Evolutionary conservation across 2,797 vertebrate genomes (phyloP).

Genomic region (Lacerta agilis): DNA sequence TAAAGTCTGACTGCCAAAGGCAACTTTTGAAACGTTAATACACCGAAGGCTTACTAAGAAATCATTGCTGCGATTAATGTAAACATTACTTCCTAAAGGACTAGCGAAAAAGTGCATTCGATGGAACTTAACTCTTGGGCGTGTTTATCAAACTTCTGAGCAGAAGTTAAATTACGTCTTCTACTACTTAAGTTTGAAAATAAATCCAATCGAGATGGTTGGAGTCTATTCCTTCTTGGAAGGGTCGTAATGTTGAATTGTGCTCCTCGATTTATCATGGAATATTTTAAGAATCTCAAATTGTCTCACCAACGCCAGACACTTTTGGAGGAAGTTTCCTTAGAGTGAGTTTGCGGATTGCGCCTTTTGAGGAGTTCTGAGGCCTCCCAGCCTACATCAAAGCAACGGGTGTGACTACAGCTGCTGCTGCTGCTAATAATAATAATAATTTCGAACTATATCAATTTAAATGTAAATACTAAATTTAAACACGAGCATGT

Average conservation of each 20-base stretch:
- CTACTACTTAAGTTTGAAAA: neutral
- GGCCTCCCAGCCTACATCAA: too few relatives aligned
- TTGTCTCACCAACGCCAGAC: neutral
- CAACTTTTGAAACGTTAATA: neutral
- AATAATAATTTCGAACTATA: neutral
- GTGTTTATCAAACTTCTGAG: neutral
- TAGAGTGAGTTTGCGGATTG: neutral
- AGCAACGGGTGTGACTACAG: too few relatives aligned
- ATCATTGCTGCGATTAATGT: neutral
- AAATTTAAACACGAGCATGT: too few relatives aligned
- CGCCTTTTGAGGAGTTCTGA: neutral
- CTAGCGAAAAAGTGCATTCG: neutral
- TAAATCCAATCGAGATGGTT: neutral
- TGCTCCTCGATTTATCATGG: neutral
- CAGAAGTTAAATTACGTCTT: neutral
- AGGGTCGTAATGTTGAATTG: neutral
- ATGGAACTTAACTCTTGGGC: neutral
- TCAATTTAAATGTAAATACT: neutral
- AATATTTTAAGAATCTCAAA: neutral
- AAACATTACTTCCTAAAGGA: neutral
- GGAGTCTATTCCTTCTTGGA: neutral
- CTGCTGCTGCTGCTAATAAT: too few relatives aligned
- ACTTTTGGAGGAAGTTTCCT: neutral
- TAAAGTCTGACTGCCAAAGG: neutral
- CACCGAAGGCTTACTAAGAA: neutral